Percentiles rank a stretch among this genome's conserved stretches.
Conservation (phyloP, 2,888 invertebrate genomes). For the Epinotia bilunana region DNA sequence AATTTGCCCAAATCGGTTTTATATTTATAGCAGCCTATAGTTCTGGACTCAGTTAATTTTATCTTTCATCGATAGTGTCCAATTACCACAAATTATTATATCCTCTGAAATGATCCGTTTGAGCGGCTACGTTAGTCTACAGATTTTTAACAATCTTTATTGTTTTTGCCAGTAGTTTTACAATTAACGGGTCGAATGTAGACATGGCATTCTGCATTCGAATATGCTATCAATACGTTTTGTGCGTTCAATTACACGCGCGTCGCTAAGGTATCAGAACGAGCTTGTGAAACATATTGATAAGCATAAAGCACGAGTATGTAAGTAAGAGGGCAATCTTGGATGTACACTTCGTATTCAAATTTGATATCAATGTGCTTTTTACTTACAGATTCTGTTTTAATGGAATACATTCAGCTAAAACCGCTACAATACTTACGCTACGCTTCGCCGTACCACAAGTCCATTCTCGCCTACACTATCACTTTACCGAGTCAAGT, state of each 20-base stretch:
- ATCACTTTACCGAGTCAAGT: slow-evolving; percentile 26
- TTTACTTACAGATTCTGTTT: background rate
- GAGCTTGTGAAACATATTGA: background rate
- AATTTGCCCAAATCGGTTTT: slow-evolving; percentile 71
- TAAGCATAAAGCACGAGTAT: no score
- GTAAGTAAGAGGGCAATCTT: no score
- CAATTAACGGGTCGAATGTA: background rate
- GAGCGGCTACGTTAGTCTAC: background rate
- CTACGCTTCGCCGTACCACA: slow-evolving; percentile 5
- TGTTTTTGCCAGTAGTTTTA: background rate
- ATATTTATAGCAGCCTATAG: slow-evolving; percentile 66
- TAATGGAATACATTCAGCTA: background rate
- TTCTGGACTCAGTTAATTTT: slow-evolving; percentile 60
- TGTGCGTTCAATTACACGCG: background rate
- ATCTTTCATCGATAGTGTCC: slow-evolving; percentile 54
- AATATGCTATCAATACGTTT: background rate
- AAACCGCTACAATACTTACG: slow-evolving; percentile 16
- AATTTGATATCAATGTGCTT: background rate
- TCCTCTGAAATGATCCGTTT: background rate
- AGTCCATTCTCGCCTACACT: slow-evolving; percentile 11
- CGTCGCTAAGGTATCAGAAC: background rate
- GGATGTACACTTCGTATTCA: background rate
- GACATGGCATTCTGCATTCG: background rate
- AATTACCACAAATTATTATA: slow-evolving; percentile 16
- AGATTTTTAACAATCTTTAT: background rate